Evolutionary conservation across 2,888 invertebrate genomes (phyloP), one percentile per base, ranked within the genome.

Genomic region (Hetaerina titia): DNA sequence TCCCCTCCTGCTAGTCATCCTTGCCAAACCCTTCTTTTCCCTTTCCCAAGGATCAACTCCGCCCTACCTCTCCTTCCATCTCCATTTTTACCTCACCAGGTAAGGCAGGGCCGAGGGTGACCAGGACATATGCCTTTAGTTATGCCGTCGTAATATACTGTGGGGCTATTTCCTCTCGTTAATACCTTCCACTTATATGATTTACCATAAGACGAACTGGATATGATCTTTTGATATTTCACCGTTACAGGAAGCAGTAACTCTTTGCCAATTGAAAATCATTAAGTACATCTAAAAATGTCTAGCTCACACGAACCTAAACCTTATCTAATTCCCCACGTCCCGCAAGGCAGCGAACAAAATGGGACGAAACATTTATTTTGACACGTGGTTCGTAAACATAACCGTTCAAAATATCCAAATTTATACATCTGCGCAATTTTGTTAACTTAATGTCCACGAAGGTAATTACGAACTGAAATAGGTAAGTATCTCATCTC

Each of bases 41-140:
- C 45, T 45, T 25, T 11, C 25, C 63, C 13, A 31, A 9, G 88
- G 8, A 4, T 88, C 56, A n/a, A 8, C 88, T 45, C 13, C 19
- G 25, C 25, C 90, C 31, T n/a, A 19, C 19, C 69, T 69, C 22
- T 22, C 15, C 81, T 31, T 31, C 15, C 81, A 81, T 69, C 92
- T 74, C 92, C 69, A 92, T 56, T 92, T 92, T 74, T 60, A 92
- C 92, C 69, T 69, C 57, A 74, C 90, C 90, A 90, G 90, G 90
- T 69, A 90, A 11, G 90, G 64, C 58, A 25, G 81, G 81, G 31
- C n/a, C 13, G 60, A 60, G 25, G 63, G 92, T 69, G 92, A 64
- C 92, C 56, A 69, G n/a, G 56, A 56, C 69, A 92, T 31, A 9
- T 25, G 31, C 7, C 81, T n/a, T 31, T 81, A 22, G 31, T 31